These are phyloP conservation scores for Nudaria mundana DNA, from an alignment of 2,888 invertebrate genomes.

Conservation along the genomic window DNA sequence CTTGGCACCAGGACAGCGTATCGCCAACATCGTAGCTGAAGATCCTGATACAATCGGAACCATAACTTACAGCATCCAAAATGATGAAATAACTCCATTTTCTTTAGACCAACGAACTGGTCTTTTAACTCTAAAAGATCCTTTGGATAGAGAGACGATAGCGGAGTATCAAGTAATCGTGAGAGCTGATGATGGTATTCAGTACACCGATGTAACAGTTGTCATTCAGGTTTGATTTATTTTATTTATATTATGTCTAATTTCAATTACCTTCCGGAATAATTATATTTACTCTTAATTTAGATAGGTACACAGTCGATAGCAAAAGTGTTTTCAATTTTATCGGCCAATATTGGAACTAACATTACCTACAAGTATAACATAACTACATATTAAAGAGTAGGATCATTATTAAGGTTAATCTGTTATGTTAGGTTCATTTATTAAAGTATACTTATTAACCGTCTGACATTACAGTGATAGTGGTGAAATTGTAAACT, in stretches of 20 bases:
- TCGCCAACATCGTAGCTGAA: constrained; percentile 88
- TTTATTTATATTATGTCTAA: constrained; percentile 20
- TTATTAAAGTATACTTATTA: too few relatives aligned
- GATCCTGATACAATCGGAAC: constrained; percentile 93
- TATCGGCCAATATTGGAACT: too few relatives aligned
- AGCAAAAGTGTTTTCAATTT: constrained; percentile 17
- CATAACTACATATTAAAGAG: too few relatives aligned
- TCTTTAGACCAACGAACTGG: constrained; percentile 87
- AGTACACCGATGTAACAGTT: constrained; percentile 89
- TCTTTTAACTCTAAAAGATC: constrained; percentile 86
- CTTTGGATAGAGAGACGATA: constrained; percentile 91
- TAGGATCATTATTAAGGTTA: too few relatives aligned
- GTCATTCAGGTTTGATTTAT: constrained; percentile 86
- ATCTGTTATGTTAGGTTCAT: too few relatives aligned
- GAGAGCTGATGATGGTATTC: constrained; percentile 94
- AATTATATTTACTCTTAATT: constrained; percentile 32
- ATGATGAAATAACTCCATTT: constrained; percentile 85
- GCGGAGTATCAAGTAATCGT: constrained; percentile 89
- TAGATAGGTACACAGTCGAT: constrained; percentile 16
- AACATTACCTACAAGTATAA: too few relatives aligned
- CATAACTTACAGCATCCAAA: constrained; percentile 87
- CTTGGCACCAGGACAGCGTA: constrained; percentile 88
- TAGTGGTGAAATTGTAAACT: too few relatives aligned
- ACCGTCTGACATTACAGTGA: too few relatives aligned
- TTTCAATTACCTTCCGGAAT: constrained; percentile 23